These are phyloP conservation scores for Ichneumon xanthorius DNA, from an alignment of 2,888 invertebrate genomes.

Conservation along the genomic window DNA sequence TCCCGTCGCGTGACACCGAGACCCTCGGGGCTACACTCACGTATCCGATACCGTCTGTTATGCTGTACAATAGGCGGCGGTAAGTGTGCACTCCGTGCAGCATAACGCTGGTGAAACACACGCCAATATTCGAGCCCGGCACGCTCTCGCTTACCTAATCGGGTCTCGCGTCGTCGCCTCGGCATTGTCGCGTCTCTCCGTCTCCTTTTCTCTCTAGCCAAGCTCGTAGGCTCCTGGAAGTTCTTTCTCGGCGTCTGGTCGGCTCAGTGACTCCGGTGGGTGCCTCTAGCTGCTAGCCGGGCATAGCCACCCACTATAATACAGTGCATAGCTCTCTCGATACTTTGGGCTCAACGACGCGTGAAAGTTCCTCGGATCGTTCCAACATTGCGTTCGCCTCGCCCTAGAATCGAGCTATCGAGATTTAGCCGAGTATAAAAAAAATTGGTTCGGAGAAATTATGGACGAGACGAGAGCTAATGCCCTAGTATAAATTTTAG, in stretches of 20 bases:
- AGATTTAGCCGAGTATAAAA: constrained; percentile 13
- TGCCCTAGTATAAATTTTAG: neutral
- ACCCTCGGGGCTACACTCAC: constrained; percentile 60
- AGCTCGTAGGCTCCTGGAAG: constrained; percentile 41
- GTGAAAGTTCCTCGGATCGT: constrained; percentile 72
- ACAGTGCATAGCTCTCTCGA: constrained; percentile 38
- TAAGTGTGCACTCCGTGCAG: constrained; percentile 41
- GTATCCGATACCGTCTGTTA: constrained; percentile 12
- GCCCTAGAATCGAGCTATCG: constrained; percentile 46
- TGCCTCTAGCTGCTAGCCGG: constrained; percentile 10
- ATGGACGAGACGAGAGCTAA: neutral
- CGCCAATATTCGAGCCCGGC: constrained; percentile 67
- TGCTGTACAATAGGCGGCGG: constrained; percentile 16
- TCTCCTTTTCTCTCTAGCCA: constrained; percentile 33
- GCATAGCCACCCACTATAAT: constrained; percentile 26
- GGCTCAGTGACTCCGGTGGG: constrained; percentile 23
- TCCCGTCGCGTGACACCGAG: constrained; percentile 70
- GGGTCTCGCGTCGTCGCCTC: constrained; percentile 74
- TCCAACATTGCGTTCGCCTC: constrained; percentile 69
- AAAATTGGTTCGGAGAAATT: neutral
- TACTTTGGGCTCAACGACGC: constrained; percentile 75
- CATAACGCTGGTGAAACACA: constrained; percentile 61
- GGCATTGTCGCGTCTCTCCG: constrained; percentile 72
- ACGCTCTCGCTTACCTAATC: constrained; percentile 79
- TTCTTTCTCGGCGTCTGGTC: constrained; percentile 20